Base-by-base conservation (phyloP, 2,113 vertebrate species). In the Chionis minor region DNA sequence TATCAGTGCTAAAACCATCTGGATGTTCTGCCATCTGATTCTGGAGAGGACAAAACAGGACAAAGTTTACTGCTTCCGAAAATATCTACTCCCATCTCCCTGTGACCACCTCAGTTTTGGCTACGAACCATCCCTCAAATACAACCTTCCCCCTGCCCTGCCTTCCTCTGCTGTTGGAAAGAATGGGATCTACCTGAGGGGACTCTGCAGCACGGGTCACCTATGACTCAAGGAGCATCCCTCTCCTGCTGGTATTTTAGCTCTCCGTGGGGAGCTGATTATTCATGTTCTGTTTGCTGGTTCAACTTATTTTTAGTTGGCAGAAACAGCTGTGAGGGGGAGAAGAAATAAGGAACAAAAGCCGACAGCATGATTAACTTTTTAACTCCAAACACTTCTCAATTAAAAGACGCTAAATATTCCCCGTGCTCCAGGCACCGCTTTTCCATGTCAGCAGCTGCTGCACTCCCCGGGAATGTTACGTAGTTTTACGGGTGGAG, bases 271-370 rank as follows among this genome's bases (percentile, higher is more conserved):
- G 74, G 38, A 93, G 71, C 45, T 83, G 75, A 77, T 90, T 96
- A 73, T 80, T 90, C 67, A 40, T 24, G 35, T 67, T 80, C 73
- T 92, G 28, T 86, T 93, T 84, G 59, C 79, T 86, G 33, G 9
- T 82, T 86, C 62, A 58, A 49, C 77, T 95, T 87, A 82, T 82
- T 96, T 96, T 94, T 90, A 95, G 90, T 89, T 82, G 71, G 47
- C 49, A 90, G 91, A 96, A 96, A 87, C 92, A 96, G 93, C 93
- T 80, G 92, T 84, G 92, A 93, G 78, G 93, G 66, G 74, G 81
- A 94, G 86, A 94, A 95, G 49, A 87, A 91, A 95, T 32, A 65
- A 82, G 70, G 70, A 91, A 90, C 70, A 95, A 91, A 95, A 94
- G 78, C 66, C 2, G 4, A 77, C 33, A 73, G 54, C 59, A 5